Conservation (phyloP, 2,888 invertebrate genomes). For the Ophioninae sp. region DNA sequence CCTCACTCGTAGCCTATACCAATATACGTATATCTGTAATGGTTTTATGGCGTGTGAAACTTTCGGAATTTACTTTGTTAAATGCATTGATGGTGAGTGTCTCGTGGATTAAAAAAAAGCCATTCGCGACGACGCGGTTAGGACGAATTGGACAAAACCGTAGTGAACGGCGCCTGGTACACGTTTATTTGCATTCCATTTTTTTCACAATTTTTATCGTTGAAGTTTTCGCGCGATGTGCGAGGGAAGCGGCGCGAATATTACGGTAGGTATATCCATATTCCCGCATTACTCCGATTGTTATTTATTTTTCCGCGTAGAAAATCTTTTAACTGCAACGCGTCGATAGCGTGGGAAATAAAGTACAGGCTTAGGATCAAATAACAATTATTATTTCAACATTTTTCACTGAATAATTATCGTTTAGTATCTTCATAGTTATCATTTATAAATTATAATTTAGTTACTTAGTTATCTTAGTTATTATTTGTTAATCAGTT, state of each 20-base stretch:
- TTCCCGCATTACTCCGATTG: neutral
- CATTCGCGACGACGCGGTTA: constrained; percentile 4
- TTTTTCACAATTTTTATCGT: constrained; percentile 9
- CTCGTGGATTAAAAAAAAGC: neutral
- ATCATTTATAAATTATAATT: too few relatives aligned
- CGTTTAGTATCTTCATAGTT: too few relatives aligned
- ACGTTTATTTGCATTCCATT: neutral
- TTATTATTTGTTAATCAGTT: too few relatives aligned
- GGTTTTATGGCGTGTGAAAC: constrained; percentile 1
- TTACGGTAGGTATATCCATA: neutral
- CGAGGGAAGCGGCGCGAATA: neutral
- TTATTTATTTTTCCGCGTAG: neutral
- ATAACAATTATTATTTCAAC: too few relatives aligned
- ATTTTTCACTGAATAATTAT: too few relatives aligned
- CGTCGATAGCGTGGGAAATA: neutral
- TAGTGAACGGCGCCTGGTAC: neutral
- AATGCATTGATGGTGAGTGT: neutral
- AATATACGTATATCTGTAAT: neutral
- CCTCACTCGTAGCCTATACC: neutral
- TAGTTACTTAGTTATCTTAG: too few relatives aligned
- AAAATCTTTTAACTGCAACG: neutral
- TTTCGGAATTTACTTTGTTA: constrained; percentile 18
- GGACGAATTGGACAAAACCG: neutral
- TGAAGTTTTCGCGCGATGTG: neutral
- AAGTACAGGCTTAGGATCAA: too few relatives aligned